A percentile compares a stretch with the other conserved stretches of the same genome.
These are phyloP conservation scores for Limulus polyphemus DNA, from an alignment of 2,888 invertebrate genomes.

Conservation along the genomic window DNA sequence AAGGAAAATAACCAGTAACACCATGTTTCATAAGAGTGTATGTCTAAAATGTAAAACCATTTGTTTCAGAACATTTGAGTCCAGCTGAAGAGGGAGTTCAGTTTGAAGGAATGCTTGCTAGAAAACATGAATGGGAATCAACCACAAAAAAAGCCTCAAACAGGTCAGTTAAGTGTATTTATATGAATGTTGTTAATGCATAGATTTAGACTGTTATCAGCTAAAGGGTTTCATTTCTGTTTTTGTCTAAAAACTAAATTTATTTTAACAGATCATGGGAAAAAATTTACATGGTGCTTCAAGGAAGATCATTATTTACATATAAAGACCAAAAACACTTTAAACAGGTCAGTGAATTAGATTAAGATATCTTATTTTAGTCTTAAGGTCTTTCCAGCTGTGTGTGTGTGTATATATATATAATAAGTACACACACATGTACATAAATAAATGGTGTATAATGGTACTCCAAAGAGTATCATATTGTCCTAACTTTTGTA, in stretches of 20 bases:
- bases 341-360: constrained; percentile 41
- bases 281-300: constrained; percentile 67
- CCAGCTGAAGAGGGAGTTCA: constrained; percentile 61
- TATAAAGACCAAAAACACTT: constrained; percentile 93
- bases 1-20: too few relatives aligned
- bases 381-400: too few relatives aligned
- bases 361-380: too few relatives aligned
- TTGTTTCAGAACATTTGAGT: constrained; percentile 51
- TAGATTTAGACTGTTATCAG: constrained; percentile 2
- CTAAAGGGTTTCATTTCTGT: constrained; percentile 2
- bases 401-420: too few relatives aligned
- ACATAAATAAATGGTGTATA: too few relatives aligned
- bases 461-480: too few relatives aligned
- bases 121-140: constrained; percentile 96
- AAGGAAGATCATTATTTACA: constrained; percentile 69
- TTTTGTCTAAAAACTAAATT: constrained; percentile 1
- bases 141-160: constrained; percentile 87
- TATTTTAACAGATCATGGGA: constrained; percentile 51
- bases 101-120: constrained; percentile 70
- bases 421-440: too few relatives aligned
- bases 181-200: neutral
- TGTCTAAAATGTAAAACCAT: constrained; percentile 39
- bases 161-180: constrained; percentile 44
- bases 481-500: too few relatives aligned
- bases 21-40: neutral